phyloP scores from a whole-genome alignment of 2,797 vertebrate species.

The Aldrovandia affinis region DNA sequence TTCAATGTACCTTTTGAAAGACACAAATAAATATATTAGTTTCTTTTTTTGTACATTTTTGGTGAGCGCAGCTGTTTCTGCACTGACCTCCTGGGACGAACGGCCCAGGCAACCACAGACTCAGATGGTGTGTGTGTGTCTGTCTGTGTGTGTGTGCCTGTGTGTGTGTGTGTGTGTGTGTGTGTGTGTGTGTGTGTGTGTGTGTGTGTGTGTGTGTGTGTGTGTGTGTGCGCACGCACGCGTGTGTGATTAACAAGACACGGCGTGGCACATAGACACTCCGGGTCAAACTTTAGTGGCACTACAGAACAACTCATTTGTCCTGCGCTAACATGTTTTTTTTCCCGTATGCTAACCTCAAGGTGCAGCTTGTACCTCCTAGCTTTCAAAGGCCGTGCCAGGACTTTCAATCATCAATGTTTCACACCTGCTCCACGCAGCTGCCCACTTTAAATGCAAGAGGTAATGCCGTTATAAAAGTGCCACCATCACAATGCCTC shows the following conservation, averaged over 20 bases:
- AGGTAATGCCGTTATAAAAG: not conserved
- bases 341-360: not conserved
- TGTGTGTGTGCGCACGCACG: not conserved
- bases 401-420: not conserved
- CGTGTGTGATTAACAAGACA: not conserved
- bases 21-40: not conserved
- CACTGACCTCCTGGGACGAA: constrained; percentile 32
- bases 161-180: not conserved
- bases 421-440: constrained; percentile 17
- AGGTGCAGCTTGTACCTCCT: not conserved
- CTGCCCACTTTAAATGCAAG: constrained; percentile 59
- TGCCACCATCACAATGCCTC: not conserved
- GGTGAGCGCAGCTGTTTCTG: constrained; percentile 35
- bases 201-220: constrained; percentile 32
- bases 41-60: constrained; percentile 41
- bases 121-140: constrained; percentile 30
- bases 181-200: constrained; percentile 27
- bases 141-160: constrained; percentile 28
- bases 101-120: constrained; percentile 31
- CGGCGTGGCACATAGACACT: constrained; percentile 30
- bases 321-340: not conserved
- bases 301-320: not conserved
- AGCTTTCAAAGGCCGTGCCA: constrained; percentile 2
- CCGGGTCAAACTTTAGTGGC: not conserved
- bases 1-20: too few relatives aligned